phyloP scores from a whole-genome alignment of 2,113 vertebrate genomes.

The Thomomys bottae region DNA sequence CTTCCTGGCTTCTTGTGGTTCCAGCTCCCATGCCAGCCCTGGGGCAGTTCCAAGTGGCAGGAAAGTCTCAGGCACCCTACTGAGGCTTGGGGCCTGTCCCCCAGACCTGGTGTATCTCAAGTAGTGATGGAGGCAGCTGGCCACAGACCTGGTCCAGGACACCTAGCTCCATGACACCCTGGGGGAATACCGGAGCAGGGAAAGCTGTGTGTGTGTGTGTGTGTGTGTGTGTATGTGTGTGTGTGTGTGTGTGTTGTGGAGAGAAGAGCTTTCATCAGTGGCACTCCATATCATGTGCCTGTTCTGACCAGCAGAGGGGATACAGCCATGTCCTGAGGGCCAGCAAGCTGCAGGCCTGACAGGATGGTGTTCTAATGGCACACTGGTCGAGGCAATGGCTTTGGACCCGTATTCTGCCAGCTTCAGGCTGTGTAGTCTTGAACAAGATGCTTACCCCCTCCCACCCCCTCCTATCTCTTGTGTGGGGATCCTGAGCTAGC shows the following conservation, averaged over 20 bases:
- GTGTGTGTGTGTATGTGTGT: no score
- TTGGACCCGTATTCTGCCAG: not conserved
- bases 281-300: not conserved
- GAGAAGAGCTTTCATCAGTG: not conserved
- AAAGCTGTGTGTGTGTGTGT: not conserved
- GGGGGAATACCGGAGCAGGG: not conserved
- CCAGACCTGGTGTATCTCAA: no score
- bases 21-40: not conserved
- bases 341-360: not conserved
- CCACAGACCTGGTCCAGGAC: not conserved
- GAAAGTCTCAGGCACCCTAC: not conserved
- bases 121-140: not conserved
- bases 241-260: no score
- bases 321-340: not conserved
- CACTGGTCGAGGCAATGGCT: not conserved
- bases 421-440: not conserved
- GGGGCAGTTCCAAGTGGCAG: not conserved
- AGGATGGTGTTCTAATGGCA: not conserved
- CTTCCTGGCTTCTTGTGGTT: not conserved
- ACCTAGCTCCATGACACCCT: not conserved
- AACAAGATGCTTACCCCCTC: not conserved
- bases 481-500: not conserved
- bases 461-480: not conserved
- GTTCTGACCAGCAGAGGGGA: not conserved
- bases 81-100: not conserved